phyloP scores from a whole-genome alignment of 2,888 invertebrate genomes.

The Sarcophaga rosellei region DNA sequence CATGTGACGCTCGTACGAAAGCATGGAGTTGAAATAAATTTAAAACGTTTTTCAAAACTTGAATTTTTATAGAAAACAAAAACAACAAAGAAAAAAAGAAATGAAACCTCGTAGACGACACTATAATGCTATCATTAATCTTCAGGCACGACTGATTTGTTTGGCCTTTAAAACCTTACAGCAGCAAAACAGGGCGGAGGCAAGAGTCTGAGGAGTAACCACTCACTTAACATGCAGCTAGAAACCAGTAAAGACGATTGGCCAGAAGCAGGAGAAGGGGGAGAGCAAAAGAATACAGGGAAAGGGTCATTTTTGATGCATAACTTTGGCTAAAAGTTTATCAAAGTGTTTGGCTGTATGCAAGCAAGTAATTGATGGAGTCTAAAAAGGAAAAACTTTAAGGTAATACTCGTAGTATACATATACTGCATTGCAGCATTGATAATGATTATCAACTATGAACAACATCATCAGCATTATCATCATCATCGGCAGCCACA shows the following conservation, averaged over 20 bases:
- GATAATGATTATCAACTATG: slow-evolving; percentile 49
- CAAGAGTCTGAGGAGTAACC: not conserved
- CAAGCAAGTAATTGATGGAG: not conserved
- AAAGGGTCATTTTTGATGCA: slow-evolving; percentile 66
- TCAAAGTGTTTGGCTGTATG: not conserved
- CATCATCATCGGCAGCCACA: slow-evolving; percentile 4
- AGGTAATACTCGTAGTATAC: slow-evolving; percentile 46
- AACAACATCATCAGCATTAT: slow-evolving; percentile 1
- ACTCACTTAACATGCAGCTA: slow-evolving; percentile 12
- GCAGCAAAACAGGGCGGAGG: not conserved
- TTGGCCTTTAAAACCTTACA: slow-evolving; percentile 73
- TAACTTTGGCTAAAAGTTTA: slow-evolving; percentile 50
- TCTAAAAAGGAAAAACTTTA: slow-evolving; percentile 56
- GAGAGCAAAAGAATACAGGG: not conserved
- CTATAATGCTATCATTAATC: slow-evolving; percentile 80
- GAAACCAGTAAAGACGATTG: slow-evolving; percentile 19
- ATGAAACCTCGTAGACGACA: slow-evolving; percentile 73
- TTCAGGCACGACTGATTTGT: slow-evolving; percentile 80
- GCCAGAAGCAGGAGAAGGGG: not conserved
- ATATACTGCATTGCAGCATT: slow-evolving; percentile 67
- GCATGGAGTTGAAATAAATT: slow-evolving; percentile 61
- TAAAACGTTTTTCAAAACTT: slow-evolving; percentile 60
- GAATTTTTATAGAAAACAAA: slow-evolving; percentile 51
- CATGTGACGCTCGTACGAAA: slow-evolving; percentile 16
- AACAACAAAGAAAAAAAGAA: not conserved